A percentile compares a stretch with the other conserved stretches of the same genome.
Conservation (phyloP, 2,797 vertebrate species). For the Pangasius krempfi region DNA sequence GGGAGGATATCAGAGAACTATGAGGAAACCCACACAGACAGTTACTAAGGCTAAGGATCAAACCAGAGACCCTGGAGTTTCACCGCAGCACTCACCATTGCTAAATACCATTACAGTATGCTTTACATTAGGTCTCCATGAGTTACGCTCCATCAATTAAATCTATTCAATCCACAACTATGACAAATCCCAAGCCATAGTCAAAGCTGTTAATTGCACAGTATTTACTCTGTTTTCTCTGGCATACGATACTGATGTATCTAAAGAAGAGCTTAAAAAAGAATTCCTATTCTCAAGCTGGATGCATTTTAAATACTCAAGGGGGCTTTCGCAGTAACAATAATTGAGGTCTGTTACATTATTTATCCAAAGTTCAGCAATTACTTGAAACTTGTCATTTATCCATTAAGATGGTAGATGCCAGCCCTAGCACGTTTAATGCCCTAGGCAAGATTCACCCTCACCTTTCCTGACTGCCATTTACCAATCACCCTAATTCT, state of each 20-base stretch:
- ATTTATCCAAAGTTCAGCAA: conserved; percentile 14
- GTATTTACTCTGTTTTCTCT: conserved; percentile 1
- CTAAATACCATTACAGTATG: neutral
- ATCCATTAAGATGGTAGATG: conserved; percentile 13
- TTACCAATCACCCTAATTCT: neutral
- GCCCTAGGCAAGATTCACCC: conserved; percentile 24
- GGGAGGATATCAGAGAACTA: neutral
- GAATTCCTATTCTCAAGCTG: neutral
- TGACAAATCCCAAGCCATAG: neutral
- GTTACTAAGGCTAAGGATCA: neutral
- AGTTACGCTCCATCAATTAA: neutral
- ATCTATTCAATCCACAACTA: neutral
- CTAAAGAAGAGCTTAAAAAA: neutral
- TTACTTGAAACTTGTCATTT: conserved; percentile 22
- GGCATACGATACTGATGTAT: neutral
- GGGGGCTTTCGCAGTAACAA: neutral
- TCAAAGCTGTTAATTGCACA: neutral
- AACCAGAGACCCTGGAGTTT: neutral
- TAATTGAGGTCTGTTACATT: conserved; percentile 25
- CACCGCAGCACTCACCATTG: neutral
- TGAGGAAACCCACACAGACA: neutral
- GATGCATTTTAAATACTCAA: conserved; percentile 13
- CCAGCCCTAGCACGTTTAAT: neutral
- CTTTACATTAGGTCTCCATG: neutral
- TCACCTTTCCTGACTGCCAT: conserved; percentile 8